Percentiles rank a stretch among this genome's conserved stretches.
Evolutionary conservation across 2,113 vertebrate genomes (phyloP).

Genomic region (Mandrillus leucophaeus): DNA sequence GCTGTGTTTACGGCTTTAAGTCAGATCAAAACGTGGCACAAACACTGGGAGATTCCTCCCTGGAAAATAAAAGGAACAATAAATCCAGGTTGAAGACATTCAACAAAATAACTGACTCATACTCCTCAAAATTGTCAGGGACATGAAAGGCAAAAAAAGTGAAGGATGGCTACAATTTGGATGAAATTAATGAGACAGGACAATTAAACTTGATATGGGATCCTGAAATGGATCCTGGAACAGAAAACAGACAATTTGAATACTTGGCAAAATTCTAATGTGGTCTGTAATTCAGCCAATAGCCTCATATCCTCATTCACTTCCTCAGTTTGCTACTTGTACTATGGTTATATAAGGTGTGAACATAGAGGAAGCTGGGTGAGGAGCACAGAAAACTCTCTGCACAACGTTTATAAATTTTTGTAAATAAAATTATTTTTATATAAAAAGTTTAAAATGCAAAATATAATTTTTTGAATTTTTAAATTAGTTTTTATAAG

Average conservation of each 20-base stretch:
- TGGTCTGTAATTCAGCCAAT: not conserved
- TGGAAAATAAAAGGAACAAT: not conserved
- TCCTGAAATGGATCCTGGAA: not conserved
- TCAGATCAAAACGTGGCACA: not conserved
- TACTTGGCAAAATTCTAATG: not conserved
- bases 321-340: not conserved
- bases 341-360: not conserved
- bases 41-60: not conserved
- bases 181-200: too few relatives aligned
- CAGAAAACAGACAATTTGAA: not conserved
- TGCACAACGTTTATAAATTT: not conserved
- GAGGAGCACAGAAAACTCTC: not conserved
- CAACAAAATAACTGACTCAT: not conserved
- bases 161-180: not conserved
- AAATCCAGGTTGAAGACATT: not conserved
- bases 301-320: fast-evolving
- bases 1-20: not conserved
- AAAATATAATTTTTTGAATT: not conserved
- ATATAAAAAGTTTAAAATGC: not conserved
- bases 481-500: not conserved
- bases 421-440: not conserved
- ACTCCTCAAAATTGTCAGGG: not conserved
- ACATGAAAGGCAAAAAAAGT: not conserved
- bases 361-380: not conserved
- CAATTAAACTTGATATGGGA: not conserved